These are phyloP conservation scores for Amblyjoppa fuscipennis DNA, from an alignment of 2,888 invertebrate species.

Conservation along the genomic window DNA sequence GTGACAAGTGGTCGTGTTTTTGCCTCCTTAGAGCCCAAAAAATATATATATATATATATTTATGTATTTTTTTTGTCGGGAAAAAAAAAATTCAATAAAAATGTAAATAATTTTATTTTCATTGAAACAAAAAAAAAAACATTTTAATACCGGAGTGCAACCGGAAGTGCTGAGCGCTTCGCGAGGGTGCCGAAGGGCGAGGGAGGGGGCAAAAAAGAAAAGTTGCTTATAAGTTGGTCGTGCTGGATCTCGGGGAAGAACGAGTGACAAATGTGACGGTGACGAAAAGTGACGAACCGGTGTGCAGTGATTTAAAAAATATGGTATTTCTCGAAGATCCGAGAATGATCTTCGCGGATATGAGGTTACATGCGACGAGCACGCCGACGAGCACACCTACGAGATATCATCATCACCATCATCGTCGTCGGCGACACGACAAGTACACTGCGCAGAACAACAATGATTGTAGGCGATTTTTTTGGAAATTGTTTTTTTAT, in stretches of 20 bases:
- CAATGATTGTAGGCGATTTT: slow-evolving; percentile 81
- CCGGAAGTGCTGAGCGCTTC: slow-evolving; percentile 37
- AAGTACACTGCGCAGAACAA: slow-evolving; percentile 83
- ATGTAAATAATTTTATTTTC: neutral
- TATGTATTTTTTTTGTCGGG: neutral
- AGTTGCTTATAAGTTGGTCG: slow-evolving; percentile 61
- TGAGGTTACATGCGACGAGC: slow-evolving; percentile 83
- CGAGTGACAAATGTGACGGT: slow-evolving; percentile 74
- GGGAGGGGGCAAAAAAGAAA: neutral
- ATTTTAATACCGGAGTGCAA: slow-evolving; percentile 10
- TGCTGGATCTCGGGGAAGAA: slow-evolving; percentile 73
- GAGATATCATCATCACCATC: slow-evolving; percentile 77
- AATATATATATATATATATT: too few species aligned
- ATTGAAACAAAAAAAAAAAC: neutral
- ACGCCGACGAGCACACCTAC: slow-evolving; percentile 83
- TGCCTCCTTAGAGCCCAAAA: neutral
- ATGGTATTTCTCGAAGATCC: slow-evolving; percentile 84
- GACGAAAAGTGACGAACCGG: slow-evolving; percentile 68
- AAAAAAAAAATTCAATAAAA: neutral
- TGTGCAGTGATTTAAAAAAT: slow-evolving; percentile 72
- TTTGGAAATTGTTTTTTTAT: neutral
- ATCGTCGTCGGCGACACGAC: slow-evolving; percentile 72
- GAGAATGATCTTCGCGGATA: slow-evolving; percentile 84
- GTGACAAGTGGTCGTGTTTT: slow-evolving; percentile 37
- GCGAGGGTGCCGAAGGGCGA: slow-evolving; percentile 23